A percentile compares a stretch with the other conserved stretches of the same genome.
Conservation (phyloP, 2,113 vertebrate species). For the Gnathonemus echidnorhynchus region DNA sequence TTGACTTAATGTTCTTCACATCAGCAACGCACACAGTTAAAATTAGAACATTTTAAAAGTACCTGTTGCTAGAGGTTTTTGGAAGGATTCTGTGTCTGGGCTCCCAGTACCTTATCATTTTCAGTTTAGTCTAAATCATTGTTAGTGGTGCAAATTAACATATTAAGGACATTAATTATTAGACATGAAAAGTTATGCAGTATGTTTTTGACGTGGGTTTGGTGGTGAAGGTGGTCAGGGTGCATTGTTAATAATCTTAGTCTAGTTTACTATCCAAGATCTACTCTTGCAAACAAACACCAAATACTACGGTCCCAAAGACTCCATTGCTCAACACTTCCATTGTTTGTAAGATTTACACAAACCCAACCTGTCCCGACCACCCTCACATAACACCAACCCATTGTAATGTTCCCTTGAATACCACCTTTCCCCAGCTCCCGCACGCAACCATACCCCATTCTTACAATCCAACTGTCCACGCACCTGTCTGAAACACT, state of each 20-base stretch:
- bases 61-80: not conserved
- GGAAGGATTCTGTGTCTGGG: not conserved
- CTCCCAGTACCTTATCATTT: not conserved
- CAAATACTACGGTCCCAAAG: not conserved
- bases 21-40: not conserved
- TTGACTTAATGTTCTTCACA: not conserved
- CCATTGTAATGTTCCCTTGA: not conserved
- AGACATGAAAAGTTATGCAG: not conserved
- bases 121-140: not conserved
- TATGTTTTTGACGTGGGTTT: not conserved
- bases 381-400: not conserved
- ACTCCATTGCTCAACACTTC: not conserved
- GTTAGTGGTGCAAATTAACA: not conserved
- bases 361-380: not conserved
- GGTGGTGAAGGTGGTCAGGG: not conserved
- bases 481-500: not conserved
- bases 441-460: not conserved
- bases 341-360: not conserved
- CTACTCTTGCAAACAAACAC: not conserved
- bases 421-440: not conserved
- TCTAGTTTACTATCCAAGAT: not conserved
- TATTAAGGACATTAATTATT: not conserved
- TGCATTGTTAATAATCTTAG: not conserved
- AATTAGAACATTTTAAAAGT: not conserved
- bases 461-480: not conserved